These are phyloP conservation scores for Lithobius niger DNA, from an alignment of 1,140 invertebrate species.

Conservation along the genomic window DNA sequence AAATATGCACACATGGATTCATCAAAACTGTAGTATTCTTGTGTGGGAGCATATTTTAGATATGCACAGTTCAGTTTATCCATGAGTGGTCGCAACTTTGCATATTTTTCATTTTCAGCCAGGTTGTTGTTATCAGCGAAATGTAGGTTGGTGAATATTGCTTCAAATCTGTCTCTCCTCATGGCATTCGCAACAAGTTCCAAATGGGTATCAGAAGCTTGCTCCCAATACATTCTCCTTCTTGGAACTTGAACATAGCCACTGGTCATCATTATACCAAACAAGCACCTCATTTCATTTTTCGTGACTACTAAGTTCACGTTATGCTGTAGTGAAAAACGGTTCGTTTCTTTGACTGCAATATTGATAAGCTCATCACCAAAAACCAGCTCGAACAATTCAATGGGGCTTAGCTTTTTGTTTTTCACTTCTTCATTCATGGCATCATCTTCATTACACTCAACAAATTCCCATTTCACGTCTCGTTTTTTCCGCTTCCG, in stretches of 20 bases:
- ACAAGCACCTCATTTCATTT: neutral
- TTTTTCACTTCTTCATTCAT: no score
- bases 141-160: slow-evolving; percentile 21
- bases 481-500: no score
- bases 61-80: slow-evolving; percentile 23
- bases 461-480: no score
- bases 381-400: slow-evolving; percentile 1
- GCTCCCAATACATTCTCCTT: neutral
- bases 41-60: slow-evolving; percentile 8
- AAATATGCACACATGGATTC: slow-evolving; percentile 18
- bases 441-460: no score
- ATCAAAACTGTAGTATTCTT: slow-evolving; percentile 14
- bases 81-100: slow-evolving; percentile 22
- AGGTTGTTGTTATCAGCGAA: slow-evolving; percentile 23
- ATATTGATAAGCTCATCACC: neutral
- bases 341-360: neutral
- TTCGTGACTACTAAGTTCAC: neutral
- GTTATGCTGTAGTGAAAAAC: slow-evolving; percentile 3
- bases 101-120: slow-evolving; percentile 25
- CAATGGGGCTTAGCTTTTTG: no score
- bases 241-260: neutral
- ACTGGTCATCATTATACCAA: neutral
- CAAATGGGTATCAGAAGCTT: slow-evolving; percentile 14
- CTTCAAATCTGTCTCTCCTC: slow-evolving; percentile 17
- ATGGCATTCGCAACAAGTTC: slow-evolving; percentile 15